These are phyloP conservation scores for Cyprinodon tularosa DNA, from an alignment of 2,113 vertebrate genomes.

Conservation along the genomic window DNA sequence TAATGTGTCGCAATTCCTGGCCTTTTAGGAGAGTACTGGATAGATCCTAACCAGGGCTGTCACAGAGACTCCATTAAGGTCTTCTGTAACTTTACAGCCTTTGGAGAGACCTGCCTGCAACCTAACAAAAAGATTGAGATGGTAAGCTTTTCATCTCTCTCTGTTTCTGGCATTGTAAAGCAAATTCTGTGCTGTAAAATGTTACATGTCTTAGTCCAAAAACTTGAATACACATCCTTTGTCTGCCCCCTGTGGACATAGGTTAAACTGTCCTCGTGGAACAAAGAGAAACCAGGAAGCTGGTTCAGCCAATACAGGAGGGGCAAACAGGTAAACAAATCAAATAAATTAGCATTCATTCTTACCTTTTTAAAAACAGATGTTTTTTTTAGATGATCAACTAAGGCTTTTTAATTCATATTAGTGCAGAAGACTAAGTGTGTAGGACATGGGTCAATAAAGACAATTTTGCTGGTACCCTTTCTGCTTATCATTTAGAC, in stretches of 20 bases:
- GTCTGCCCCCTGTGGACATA: slow-evolving; percentile 55
- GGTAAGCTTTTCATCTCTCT: slow-evolving; percentile 74
- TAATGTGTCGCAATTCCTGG: slow-evolving; percentile 11
- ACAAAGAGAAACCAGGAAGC: slow-evolving; percentile 86
- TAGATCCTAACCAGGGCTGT: slow-evolving; percentile 95
- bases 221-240: slow-evolving; percentile 13
- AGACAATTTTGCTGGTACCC: not conserved
- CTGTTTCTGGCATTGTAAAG: slow-evolving; percentile 39
- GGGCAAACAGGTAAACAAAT: slow-evolving; percentile 85
- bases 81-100: slow-evolving; percentile 92
- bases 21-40: slow-evolving; percentile 91
- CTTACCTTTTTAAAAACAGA: not conserved
- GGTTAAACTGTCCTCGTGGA: slow-evolving; percentile 92
- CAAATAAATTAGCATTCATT: slow-evolving; percentile 1
- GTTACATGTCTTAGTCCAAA: slow-evolving; percentile 30
- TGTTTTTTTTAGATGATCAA: not conserved
- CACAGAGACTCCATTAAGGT: slow-evolving; percentile 87
- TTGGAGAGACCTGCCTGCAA: slow-evolving; percentile 90
- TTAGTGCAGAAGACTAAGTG: not conserved
- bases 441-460: not conserved
- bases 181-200: slow-evolving; percentile 32
- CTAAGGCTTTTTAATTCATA: not conserved
- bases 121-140: slow-evolving; percentile 88
- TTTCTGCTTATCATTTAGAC: not conserved
- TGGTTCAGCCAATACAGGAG: slow-evolving; percentile 91